A percentile compares a stretch with the other conserved stretches of the same genome.
These are phyloP conservation scores for Siniperca undulata DNA, from an alignment of 2,797 vertebrate species.

Conservation along the genomic window DNA sequence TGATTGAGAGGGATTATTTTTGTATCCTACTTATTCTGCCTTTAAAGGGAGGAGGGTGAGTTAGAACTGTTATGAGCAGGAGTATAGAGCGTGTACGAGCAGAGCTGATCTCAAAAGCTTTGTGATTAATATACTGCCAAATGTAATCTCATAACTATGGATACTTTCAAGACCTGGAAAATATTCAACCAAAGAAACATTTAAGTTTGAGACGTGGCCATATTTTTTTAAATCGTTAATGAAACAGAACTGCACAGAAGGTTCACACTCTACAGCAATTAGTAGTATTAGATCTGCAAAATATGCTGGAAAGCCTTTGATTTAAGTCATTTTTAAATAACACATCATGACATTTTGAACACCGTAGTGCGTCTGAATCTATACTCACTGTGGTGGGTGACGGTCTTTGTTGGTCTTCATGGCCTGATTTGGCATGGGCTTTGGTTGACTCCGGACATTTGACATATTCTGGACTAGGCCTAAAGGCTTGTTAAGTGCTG, in stretches of 20 bases:
- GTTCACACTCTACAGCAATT: neutral
- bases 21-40: too few species aligned
- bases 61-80: too few species aligned
- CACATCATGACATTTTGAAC: neutral
- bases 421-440: neutral
- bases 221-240: neutral
- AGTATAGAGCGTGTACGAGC: neutral
- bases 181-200: neutral
- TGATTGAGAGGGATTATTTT: too few species aligned
- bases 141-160: neutral
- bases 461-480: slow-evolving; percentile 44
- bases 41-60: too few species aligned
- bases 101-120: too few species aligned
- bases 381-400: slow-evolving; percentile 57
- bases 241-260: too few species aligned
- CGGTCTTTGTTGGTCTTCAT: slow-evolving; percentile 16
- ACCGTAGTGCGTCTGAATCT: neutral
- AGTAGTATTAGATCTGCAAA: neutral
- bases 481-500: slow-evolving; percentile 28
- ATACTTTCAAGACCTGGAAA: neutral
- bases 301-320: neutral
- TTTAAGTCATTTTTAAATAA: neutral
- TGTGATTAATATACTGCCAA: neutral
- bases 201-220: neutral
- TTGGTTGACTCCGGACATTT: slow-evolving; percentile 30